Conservation (phyloP, 23 tunicate genomes). For the Styela plicata region DNA sequence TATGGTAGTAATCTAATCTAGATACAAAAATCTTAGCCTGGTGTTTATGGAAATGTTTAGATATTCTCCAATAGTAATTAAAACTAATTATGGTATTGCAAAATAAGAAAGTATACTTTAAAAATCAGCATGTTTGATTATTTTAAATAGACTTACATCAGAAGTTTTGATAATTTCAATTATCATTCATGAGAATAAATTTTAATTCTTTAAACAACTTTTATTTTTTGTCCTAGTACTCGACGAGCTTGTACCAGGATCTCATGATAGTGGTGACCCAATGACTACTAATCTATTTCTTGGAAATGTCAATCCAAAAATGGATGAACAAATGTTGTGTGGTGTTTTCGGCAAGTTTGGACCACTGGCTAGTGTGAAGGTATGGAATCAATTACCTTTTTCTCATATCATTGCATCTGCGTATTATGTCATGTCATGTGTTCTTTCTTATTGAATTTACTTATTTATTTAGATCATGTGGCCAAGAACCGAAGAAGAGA, state of each 20-base stretch:
- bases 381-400: background rate
- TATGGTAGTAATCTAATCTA: no score
- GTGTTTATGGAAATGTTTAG: no score
- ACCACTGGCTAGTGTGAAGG: constrained; percentile 98
- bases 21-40: no score
- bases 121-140: no score
- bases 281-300: constrained; percentile 90
- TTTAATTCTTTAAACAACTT: background rate
- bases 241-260: constrained; percentile 87
- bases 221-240: constrained; percentile 46
- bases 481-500: constrained; percentile 94
- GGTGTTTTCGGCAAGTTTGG: constrained; percentile 93
- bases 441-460: no score
- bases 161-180: no score
- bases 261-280: constrained; percentile 85
- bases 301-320: constrained; percentile 87
- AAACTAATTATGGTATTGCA: no score
- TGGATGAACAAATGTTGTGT: constrained; percentile 91
- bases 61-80: no score
- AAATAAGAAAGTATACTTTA: no score
- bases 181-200: no score
- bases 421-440: background rate
- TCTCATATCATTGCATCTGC: background rate
- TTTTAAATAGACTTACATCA: no score
- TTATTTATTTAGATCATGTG: constrained; percentile 79